A percentile compares a stretch with the other conserved stretches of the same genome.
Conservation (phyloP, 2,888 invertebrate genomes). For the Eupsilia transversa region DNA sequence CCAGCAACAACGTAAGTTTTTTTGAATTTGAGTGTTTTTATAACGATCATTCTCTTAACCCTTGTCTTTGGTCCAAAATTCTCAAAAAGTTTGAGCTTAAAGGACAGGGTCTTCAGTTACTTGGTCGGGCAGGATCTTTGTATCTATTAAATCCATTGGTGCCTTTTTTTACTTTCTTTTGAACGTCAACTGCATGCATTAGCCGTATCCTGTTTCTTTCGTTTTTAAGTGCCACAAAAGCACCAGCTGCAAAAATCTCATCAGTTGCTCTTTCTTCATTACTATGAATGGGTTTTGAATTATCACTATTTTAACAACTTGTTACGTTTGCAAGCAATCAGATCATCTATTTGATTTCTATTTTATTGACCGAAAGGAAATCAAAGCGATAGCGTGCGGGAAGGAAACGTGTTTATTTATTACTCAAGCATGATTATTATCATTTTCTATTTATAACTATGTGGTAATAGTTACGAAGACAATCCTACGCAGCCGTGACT, state of each 20-base stretch:
- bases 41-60: background rate
- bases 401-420: conserved; percentile 47
- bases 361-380: conserved; percentile 39
- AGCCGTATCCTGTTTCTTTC: background rate
- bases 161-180: background rate
- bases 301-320: background rate
- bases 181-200: background rate
- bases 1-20: conserved; percentile 82
- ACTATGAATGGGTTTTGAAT: background rate
- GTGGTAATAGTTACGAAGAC: conserved; percentile 36
- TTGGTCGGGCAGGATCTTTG: background rate
- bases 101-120: background rate
- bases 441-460: conserved; percentile 21
- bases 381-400: conserved; percentile 3
- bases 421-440: conserved; percentile 33
- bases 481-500: conserved; percentile 27
- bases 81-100: background rate
- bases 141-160: background rate
- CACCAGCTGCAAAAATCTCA: background rate
- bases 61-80: background rate
- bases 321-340: conserved; percentile 22
- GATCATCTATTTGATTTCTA: conserved; percentile 33
- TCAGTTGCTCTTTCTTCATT: background rate
- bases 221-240: background rate
- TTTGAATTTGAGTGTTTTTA: background rate